These are phyloP conservation scores for Lutjanus erythropterus DNA, from an alignment of 2,113 vertebrate genomes.

Conservation along the genomic window DNA sequence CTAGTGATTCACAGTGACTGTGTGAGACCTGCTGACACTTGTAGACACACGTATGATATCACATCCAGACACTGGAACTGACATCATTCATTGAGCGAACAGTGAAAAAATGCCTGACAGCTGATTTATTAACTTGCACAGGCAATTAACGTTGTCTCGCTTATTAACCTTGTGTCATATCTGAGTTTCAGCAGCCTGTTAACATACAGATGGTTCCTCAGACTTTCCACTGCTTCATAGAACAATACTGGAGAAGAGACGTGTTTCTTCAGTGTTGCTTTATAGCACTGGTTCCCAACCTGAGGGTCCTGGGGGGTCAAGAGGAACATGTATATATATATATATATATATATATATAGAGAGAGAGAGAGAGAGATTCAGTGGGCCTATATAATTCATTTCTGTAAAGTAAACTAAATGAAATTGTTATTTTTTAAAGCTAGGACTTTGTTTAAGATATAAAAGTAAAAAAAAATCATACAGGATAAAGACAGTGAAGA, in stretches of 20 bases:
- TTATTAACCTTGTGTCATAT: constrained; percentile 16
- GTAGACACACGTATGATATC: constrained; percentile 36
- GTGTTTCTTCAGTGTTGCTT: neutral
- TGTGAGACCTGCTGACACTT: constrained; percentile 24
- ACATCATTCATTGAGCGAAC: constrained; percentile 55
- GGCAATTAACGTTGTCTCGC: constrained; percentile 34
- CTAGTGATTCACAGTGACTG: constrained; percentile 28
- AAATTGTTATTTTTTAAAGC: no score
- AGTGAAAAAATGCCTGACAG: constrained; percentile 39
- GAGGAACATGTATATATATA: no score
- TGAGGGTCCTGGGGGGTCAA: no score
- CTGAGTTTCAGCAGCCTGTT: neutral
- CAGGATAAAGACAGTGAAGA: no score
- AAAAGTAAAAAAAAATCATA: no score
- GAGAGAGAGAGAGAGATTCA: no score
- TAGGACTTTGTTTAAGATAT: no score
- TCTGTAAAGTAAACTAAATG: no score
- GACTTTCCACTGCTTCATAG: constrained; percentile 13
- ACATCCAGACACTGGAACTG: constrained; percentile 59
- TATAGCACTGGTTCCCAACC: no score
- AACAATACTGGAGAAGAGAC: neutral
- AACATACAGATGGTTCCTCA: constrained; percentile 1
- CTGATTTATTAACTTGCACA: constrained; percentile 47
- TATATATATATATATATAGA: no score
- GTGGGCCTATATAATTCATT: no score